Conservation (phyloP, 2,797 vertebrate species). For the Dendrocincla fuliginosa region DNA sequence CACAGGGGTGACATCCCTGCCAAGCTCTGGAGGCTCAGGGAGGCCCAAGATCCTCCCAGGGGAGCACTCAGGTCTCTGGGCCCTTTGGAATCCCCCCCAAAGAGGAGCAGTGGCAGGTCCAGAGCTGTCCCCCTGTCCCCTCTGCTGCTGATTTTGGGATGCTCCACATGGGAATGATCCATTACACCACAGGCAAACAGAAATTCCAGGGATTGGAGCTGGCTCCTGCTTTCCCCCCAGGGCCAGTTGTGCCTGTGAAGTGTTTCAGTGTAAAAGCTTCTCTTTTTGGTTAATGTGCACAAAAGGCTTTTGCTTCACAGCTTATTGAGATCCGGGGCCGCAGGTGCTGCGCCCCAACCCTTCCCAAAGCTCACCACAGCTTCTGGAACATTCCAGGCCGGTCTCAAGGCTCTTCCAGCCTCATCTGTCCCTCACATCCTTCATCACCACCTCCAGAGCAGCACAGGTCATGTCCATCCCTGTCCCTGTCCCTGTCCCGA, state of each 20-base stretch:
- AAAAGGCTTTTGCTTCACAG: conserved; percentile 72
- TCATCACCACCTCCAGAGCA: neutral
- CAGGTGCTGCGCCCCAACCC: neutral
- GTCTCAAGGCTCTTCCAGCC: neutral
- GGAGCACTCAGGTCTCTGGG: neutral
- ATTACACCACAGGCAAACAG: neutral
- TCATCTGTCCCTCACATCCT: neutral
- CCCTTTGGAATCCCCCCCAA: neutral
- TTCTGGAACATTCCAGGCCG: neutral
- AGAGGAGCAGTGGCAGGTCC: neutral
- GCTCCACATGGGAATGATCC: neutral
- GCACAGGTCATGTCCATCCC: rapidly evolving
- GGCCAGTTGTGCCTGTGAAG: neutral
- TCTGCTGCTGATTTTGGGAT: rapidly evolving
- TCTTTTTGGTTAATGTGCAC: conserved; percentile 72
- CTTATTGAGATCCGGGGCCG: neutral
- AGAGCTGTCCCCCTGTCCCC: neutral
- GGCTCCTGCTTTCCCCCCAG: neutral
- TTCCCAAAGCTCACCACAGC: neutral
- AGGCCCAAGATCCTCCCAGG: neutral
- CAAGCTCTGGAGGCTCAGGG: neutral
- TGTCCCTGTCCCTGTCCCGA: neutral
- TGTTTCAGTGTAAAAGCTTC: conserved; percentile 57
- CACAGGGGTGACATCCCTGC: neutral
- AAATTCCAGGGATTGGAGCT: neutral